Evolutionary conservation across 2,113 vertebrate species (phyloP).

Genomic region (Engystomops pustulosus): DNA sequence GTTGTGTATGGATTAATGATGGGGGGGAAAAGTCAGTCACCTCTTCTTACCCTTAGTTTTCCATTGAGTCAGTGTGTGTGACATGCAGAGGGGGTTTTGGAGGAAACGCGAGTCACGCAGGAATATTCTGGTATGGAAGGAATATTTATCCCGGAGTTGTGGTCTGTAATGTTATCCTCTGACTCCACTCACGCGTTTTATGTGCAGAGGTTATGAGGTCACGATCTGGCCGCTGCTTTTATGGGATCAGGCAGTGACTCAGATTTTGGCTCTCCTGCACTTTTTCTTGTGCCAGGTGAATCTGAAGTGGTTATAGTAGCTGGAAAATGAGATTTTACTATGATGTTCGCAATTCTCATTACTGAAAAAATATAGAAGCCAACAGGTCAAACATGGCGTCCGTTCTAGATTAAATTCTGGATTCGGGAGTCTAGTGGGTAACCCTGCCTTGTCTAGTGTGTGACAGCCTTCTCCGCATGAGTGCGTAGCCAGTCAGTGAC

Average conservation of each 20-base stretch:
- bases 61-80: too few species aligned
- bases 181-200: conserved; percentile 21
- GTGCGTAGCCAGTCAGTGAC: too few species aligned
- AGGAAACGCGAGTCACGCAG: conserved; percentile 1
- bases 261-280: neutral
- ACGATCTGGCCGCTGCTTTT: neutral
- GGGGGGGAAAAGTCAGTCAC: neutral
- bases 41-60: neutral
- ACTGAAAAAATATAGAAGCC: too few species aligned
- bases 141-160: neutral
- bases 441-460: too few species aligned
- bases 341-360: too few species aligned
- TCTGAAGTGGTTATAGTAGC: neutral
- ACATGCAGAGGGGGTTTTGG: neutral
- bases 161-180: conserved; percentile 6
- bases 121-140: neutral
- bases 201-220: conserved; percentile 1
- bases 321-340: neutral
- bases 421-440: too few species aligned
- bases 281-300: conserved; percentile 8
- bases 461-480: too few species aligned
- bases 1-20: neutral
- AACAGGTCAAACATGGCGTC: too few species aligned
- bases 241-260: conserved; percentile 11
- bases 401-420: too few species aligned